Conservation (phyloP, 2,888 invertebrate genomes). For the Nephrotoma appendiculata region DNA sequence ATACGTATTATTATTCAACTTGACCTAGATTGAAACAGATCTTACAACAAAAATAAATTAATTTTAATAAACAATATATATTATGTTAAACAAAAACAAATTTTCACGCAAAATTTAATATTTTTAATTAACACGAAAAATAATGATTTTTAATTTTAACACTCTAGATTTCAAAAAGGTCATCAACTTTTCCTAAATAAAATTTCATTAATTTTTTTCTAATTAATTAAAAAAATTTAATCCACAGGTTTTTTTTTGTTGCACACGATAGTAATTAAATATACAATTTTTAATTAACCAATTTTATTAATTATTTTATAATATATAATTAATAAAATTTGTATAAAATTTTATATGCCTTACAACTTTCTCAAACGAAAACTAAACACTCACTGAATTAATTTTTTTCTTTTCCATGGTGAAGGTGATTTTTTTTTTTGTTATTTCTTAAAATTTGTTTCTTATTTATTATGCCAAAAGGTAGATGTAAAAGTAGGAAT, state of each 20-base stretch:
- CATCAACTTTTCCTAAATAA: neutral
- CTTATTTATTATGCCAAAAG: constrained; percentile 4
- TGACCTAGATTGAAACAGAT: neutral
- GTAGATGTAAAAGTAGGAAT: neutral
- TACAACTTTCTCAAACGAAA: constrained; percentile 2
- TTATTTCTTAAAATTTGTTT: neutral
- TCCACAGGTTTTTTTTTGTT: neutral
- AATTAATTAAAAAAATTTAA: neutral
- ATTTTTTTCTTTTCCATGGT: constrained; percentile 1
- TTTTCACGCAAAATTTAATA: neutral
- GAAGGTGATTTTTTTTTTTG: neutral
- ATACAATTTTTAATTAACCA: neutral
- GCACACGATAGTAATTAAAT: neutral
- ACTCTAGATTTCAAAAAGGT: neutral
- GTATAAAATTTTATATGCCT: neutral
- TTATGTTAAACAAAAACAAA: neutral
- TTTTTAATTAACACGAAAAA: neutral
- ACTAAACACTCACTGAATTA: constrained; percentile 4
- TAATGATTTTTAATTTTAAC: neutral
- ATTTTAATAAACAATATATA: neutral
- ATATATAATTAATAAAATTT: neutral
- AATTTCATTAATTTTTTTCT: neutral
- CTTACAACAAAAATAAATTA: neutral
- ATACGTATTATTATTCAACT: neutral
- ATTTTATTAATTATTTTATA: neutral